phyloP scores from a whole-genome alignment of 2,797 vertebrate species.

The Synanceia verrucosa region DNA sequence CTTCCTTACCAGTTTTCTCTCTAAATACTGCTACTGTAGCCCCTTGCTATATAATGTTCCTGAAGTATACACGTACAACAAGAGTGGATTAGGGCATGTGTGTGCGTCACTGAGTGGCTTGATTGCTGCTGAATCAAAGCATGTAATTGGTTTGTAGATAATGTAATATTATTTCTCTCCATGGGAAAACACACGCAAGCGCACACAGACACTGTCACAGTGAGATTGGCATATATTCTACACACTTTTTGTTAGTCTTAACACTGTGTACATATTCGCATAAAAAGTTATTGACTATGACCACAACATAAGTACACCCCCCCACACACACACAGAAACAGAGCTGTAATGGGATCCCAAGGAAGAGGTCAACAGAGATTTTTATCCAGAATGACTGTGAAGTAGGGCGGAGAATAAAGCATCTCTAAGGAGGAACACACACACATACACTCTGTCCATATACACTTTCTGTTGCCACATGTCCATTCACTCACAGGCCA shows the following conservation, averaged over 20 bases:
- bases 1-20: conserved; percentile 44
- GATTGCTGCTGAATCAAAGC: conserved; percentile 29
- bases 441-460: conserved; percentile 46
- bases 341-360: conserved; percentile 52
- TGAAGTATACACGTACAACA: conserved; percentile 4
- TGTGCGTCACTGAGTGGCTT: conserved; percentile 12
- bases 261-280: background rate
- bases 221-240: background rate
- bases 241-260: conserved; percentile 1
- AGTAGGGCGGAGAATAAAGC: conserved; percentile 77
- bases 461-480: conserved; percentile 68
- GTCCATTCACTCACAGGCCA: conserved; percentile 77
- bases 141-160: conserved; percentile 47
- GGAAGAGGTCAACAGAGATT: conserved; percentile 60
- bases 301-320: conserved; percentile 1
- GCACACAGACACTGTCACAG: conserved; percentile 4
- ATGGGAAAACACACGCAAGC: background rate
- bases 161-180: conserved; percentile 30
- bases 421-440: conserved; percentile 72
- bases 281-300: conserved; percentile 2
- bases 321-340: conserved; percentile 20
- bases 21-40: conserved; percentile 22
- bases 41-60: conserved; percentile 18
- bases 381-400: conserved; percentile 68
- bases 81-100: background rate